Base-by-base conservation (phyloP, 2,797 vertebrate species). In the Microctenopoma stevenorrisi region DNA sequence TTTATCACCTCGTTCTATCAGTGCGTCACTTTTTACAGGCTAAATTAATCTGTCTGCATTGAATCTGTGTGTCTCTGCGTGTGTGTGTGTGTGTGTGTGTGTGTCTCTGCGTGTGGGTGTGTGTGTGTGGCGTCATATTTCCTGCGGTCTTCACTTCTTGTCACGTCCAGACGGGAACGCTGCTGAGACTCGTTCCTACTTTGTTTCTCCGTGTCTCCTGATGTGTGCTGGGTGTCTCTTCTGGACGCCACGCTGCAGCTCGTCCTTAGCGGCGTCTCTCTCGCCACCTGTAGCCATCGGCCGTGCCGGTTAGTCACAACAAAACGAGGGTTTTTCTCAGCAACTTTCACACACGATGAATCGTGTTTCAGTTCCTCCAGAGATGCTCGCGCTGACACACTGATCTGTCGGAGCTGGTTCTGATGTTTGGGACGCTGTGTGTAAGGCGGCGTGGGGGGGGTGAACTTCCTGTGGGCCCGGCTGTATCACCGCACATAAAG, bases 1-100 rank as follows among this genome's bases (percentile, higher is more conserved):
- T 79, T 84, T 74, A 88, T 84, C 73, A 74, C 81, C 58, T 79
- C 72, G 59, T 57, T 72, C 72, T 63, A 60, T 72, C 73, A 54
- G 42, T 0, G 9, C 46, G 81, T 84, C 86, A 77, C 10, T 14
- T 73, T 82, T 81, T 74, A 82, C 2, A 72, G 81, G 66, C 64
- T 74, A 40, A 64, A 62, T 84, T 64, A 80, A 81, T 82, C 79
- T 63, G 49, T 56, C 55, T 37, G 53, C 68, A 16, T 30, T 63
- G 16, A 67, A 72, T 7, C 63, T 53, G 58, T n/a, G n/a, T n/a
- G n/a, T n/a, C n/a, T 63, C 43, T 35, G 42, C 1, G 37, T 11
- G 22, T 55, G 42, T 37, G 35, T 37, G 35, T 37, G n/a, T n/a
- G n/a, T n/a, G n/a, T n/a, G n/a, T n/a, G n/a, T n/a, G n/a, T n/a